Conservation (phyloP, 2,888 invertebrate genomes). For the Azorinus chamasolen region DNA sequence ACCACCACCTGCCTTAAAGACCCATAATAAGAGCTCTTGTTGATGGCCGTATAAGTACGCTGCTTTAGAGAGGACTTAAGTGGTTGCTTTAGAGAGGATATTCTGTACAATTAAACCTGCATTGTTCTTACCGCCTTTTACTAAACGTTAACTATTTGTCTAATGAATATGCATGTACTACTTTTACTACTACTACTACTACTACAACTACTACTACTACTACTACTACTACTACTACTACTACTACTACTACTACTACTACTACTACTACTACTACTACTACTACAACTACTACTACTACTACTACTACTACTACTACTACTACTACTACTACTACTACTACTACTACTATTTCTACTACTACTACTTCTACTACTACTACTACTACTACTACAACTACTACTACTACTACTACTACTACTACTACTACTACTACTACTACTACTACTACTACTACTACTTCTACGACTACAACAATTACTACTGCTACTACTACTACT, state of each 20-base stretch:
- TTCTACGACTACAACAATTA: constrained; percentile 26
- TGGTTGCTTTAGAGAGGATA: too few species aligned
- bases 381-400: constrained; percentile 26
- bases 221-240: constrained; percentile 2
- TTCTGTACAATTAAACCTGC: too few species aligned
- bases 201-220: not conserved
- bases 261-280: constrained; percentile 17
- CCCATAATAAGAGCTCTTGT: too few species aligned
- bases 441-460: constrained; percentile 24
- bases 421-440: constrained; percentile 24
- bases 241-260: constrained; percentile 21
- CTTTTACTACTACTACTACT: not conserved
- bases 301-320: constrained; percentile 33
- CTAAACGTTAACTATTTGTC: too few species aligned
- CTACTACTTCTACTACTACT: constrained; percentile 24
- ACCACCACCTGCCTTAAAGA: too few species aligned
- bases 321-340: constrained; percentile 37
- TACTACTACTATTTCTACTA: constrained; percentile 20
- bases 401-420: constrained; percentile 28
- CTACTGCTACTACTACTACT: constrained; percentile 16
- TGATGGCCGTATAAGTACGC: too few species aligned
- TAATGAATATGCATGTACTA: too few species aligned
- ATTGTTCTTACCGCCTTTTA: too few species aligned
- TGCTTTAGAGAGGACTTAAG: too few species aligned
- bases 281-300: constrained; percentile 17